A percentile compares a stretch with the other conserved stretches of the same genome.
Evolutionary conservation across 2,113 vertebrate species (phyloP).

Genomic region (Cyprinodon variegatus): DNA sequence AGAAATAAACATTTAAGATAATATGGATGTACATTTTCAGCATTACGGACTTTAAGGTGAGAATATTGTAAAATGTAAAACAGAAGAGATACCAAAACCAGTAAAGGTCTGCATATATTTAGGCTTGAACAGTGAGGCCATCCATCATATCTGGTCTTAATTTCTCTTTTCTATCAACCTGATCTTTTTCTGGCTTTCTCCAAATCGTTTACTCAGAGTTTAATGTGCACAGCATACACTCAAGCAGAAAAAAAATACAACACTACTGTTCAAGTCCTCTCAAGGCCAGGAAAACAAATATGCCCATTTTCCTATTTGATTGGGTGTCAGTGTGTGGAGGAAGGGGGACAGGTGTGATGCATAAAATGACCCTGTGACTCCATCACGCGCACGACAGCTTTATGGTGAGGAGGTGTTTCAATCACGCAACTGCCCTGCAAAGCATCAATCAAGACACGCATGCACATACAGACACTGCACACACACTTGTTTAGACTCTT

Average conservation of each 20-base stretch:
- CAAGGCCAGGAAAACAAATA: constrained; percentile 83
- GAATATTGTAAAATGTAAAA: not conserved
- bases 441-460: constrained; percentile 69
- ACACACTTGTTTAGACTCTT: constrained; percentile 31
- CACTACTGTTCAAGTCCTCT: constrained; percentile 53
- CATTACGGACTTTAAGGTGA: not conserved
- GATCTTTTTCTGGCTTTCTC: constrained; percentile 6
- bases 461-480: constrained; percentile 4
- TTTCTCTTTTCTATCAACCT: constrained; percentile 21
- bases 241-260: constrained; percentile 47
- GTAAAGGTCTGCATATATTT: not conserved
- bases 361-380: constrained; percentile 77
- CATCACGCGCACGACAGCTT: constrained; percentile 79
- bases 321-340: constrained; percentile 68
- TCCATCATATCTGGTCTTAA: not conserved
- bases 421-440: constrained; percentile 69
- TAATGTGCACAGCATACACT: constrained; percentile 9
- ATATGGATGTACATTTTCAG: not conserved
- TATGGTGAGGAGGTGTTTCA: constrained; percentile 79
- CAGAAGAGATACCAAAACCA: not conserved
- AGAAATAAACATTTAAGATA: not conserved
- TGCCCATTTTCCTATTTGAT: constrained; percentile 80
- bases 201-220: not conserved
- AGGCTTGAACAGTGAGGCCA: constrained; percentile 8
- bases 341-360: constrained; percentile 78